Percentiles rank a stretch among this genome's conserved stretches.
phyloP scores from a whole-genome alignment of 2,113 vertebrate species.

The Oxygymnocypris stewartii region DNA sequence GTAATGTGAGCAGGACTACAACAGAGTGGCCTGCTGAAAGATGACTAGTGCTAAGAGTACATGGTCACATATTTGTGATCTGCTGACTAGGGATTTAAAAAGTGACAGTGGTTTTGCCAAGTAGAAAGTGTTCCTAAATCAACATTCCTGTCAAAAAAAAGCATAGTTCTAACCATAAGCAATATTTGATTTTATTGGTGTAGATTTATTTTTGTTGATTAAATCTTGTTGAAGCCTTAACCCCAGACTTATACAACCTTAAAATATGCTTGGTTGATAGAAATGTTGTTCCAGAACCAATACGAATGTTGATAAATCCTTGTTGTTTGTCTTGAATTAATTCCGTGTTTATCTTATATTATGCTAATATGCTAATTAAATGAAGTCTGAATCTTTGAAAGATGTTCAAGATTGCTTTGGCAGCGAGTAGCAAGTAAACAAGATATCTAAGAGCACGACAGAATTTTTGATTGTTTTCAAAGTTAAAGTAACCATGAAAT shows the following conservation, averaged over 20 bases:
- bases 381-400: neutral
- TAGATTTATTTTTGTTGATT: neutral
- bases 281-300: neutral
- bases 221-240: neutral
- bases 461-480: neutral
- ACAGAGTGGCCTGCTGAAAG: neutral
- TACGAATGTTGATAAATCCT: neutral
- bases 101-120: constrained; percentile 4
- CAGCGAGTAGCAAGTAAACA: neutral
- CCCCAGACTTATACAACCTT: neutral
- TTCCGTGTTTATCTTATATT: neutral
- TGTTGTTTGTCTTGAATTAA: neutral
- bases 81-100: neutral
- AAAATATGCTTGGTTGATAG: neutral
- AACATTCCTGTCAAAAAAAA: neutral
- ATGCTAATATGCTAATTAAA: neutral
- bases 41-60: constrained; percentile 1
- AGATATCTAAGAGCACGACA: neutral
- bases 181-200: neutral
- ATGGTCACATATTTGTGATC: neutral
- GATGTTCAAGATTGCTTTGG: neutral
- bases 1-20: neutral
- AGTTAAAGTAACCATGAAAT: neutral
- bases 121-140: neutral
- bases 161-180: neutral